Conservation (phyloP, 2,797 vertebrate genomes). For the Enteromius afrohamiltoni region DNA sequence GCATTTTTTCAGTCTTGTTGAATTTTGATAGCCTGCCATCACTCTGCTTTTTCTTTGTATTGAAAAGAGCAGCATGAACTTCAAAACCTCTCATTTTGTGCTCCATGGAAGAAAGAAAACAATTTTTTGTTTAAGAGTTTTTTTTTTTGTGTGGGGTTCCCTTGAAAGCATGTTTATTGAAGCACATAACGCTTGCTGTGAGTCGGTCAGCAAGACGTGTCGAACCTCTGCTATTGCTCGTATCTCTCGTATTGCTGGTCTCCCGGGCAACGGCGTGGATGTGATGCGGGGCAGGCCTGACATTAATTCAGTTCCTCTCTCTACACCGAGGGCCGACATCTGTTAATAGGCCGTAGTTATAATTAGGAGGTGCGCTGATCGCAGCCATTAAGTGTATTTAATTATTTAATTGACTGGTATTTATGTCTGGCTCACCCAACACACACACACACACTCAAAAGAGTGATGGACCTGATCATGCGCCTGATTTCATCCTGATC, state of each 20-base stretch:
- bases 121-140: too few relatives aligned
- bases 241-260: slow-evolving; percentile 23
- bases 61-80: neutral
- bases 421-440: slow-evolving; percentile 59
- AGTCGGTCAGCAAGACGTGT: neutral
- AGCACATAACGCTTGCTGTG: neutral
- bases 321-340: slow-evolving; percentile 60
- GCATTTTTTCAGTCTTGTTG: neutral
- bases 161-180: neutral
- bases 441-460: slow-evolving; percentile 34
- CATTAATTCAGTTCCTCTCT: slow-evolving; percentile 49
- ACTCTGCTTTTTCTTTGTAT: neutral
- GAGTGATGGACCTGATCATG: slow-evolving; percentile 33
- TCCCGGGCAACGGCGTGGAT: slow-evolving; percentile 22
- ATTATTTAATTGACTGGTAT: slow-evolving; percentile 76
- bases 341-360: slow-evolving; percentile 74
- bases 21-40: neutral
- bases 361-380: slow-evolving; percentile 71
- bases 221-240: neutral
- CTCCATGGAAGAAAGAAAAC: neutral
- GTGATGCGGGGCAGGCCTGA: slow-evolving; percentile 28
- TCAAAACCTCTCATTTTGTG: neutral
- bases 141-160: neutral
- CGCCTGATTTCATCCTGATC: slow-evolving; percentile 15
- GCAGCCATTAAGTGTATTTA: slow-evolving; percentile 74